phyloP scores from a whole-genome alignment of 2,888 invertebrate species.

The Calephelis perditalis region DNA sequence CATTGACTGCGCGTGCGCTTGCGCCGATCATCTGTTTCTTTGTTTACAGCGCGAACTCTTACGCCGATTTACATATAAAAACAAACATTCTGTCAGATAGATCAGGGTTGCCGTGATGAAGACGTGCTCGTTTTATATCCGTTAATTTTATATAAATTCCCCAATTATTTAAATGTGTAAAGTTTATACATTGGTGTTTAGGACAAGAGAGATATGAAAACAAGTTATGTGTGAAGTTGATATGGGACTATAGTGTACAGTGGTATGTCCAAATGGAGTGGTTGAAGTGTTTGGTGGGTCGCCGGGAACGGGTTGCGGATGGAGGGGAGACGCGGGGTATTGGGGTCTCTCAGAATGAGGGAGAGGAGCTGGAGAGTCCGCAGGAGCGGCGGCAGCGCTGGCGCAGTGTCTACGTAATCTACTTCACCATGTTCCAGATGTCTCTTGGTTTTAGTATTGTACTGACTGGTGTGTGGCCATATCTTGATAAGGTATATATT shows the following conservation, averaged over 20 bases:
- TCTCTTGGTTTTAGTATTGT: conserved; percentile 92
- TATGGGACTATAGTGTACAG: neutral
- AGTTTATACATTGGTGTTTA: too few species aligned
- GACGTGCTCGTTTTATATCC: too few species aligned
- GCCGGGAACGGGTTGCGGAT: conserved; percentile 25
- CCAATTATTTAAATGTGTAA: too few species aligned
- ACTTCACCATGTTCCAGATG: conserved; percentile 94
- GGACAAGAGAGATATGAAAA: too few species aligned
- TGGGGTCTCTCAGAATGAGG: neutral
- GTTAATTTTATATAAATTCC: too few species aligned
- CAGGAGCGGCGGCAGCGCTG: conserved; percentile 84
- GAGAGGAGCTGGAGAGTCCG: conserved; percentile 79
- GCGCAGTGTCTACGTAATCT: conserved; percentile 88
- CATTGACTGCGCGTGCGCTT: conserved; percentile 18
- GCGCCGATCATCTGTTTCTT: conserved; percentile 29
- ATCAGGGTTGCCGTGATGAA: too few species aligned
- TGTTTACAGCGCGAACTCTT: conserved; percentile 32
- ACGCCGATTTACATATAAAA: neutral
- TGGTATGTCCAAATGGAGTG: conserved; percentile 44
- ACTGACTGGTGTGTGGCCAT: conserved; percentile 93
- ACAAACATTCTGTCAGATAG: neutral
- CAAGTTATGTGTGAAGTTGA: too few species aligned
- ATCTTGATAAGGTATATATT: conserved; percentile 84
- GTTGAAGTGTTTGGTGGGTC: conserved; percentile 42
- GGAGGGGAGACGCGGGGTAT: conserved; percentile 15